These are phyloP conservation scores for Syritta pipiens DNA, from an alignment of 2,888 invertebrate species.

Conservation along the genomic window DNA sequence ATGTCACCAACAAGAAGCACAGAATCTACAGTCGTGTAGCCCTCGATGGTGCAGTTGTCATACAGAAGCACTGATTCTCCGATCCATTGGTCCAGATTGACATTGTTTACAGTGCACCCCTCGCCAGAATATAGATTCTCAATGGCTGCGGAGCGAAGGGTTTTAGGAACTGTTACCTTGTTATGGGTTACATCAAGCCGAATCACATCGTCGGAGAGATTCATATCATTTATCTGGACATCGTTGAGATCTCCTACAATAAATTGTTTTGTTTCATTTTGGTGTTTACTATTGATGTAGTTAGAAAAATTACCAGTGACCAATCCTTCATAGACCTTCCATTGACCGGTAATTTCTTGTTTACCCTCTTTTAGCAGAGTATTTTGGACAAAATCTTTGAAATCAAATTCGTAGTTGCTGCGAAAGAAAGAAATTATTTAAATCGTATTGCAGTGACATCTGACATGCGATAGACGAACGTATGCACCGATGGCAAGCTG, in stretches of 20 bases:
- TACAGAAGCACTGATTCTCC: conserved; percentile 78
- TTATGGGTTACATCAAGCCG: conserved; percentile 77
- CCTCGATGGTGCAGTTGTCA: conserved; percentile 78
- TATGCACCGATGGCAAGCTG: too few species aligned
- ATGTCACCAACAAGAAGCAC: conserved; percentile 75
- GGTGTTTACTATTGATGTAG: neutral
- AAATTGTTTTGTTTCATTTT: neutral
- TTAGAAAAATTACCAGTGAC: conserved; percentile 66
- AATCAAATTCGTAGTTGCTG: conserved; percentile 73
- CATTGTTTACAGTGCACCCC: conserved; percentile 77
- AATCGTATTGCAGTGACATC: too few species aligned
- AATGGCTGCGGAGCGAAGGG: conserved; percentile 76
- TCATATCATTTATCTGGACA: conserved; percentile 80
- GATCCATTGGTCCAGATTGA: conserved; percentile 80
- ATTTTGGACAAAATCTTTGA: conserved; percentile 78
- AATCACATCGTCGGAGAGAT: conserved; percentile 81
- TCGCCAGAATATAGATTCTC: conserved; percentile 76
- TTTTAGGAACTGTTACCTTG: conserved; percentile 79
- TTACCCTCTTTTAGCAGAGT: conserved; percentile 78
- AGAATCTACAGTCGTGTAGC: conserved; percentile 76
- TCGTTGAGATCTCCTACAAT: conserved; percentile 75
- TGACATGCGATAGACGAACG: too few species aligned
- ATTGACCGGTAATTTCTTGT: conserved; percentile 78
- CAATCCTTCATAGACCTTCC: conserved; percentile 72
- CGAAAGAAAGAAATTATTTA: too few species aligned